Evolutionary conservation across 2,888 invertebrate species (phyloP).

Genomic region (Leptura quadrifasciata): DNA sequence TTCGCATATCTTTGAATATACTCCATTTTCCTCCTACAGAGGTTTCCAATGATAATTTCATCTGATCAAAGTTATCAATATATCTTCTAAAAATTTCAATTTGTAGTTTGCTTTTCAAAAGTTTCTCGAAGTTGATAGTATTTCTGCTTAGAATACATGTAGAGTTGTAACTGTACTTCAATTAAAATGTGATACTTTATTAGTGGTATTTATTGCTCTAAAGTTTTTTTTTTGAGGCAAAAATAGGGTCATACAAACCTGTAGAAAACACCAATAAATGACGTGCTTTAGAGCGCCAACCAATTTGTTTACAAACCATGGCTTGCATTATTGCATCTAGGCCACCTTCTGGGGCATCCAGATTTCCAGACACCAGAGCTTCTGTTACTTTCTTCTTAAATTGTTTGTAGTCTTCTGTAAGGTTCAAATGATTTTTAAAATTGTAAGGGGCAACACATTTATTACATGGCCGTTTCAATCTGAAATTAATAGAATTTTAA

Average conservation of each 20-base stretch:
- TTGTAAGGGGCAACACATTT: conserved; percentile 79
- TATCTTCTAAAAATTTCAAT: too few relatives aligned
- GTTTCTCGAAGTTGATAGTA: too few relatives aligned
- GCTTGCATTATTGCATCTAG: conserved; percentile 93
- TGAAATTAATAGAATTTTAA: conserved; percentile 42
- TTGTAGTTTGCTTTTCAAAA: too few relatives aligned
- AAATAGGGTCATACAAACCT: conserved; percentile 62
- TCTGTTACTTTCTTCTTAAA: conserved; percentile 72
- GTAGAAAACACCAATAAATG: conserved; percentile 87
- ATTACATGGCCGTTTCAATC: conserved; percentile 67
- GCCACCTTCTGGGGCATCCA: conserved; percentile 82
- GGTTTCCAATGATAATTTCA: too few relatives aligned
- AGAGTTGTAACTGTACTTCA: too few relatives aligned
- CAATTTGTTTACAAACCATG: conserved; percentile 83
- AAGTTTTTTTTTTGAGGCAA: too few relatives aligned
- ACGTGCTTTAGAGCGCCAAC: conserved; percentile 84
- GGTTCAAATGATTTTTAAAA: conserved; percentile 83
- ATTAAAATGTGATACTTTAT: too few relatives aligned
- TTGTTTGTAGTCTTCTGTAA: conserved; percentile 76
- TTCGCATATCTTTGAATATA: too few relatives aligned
- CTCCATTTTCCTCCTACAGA: too few relatives aligned
- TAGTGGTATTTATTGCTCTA: too few relatives aligned
- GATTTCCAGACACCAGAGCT: conserved; percentile 75
- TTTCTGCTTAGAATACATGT: too few relatives aligned
- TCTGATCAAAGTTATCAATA: too few relatives aligned